Evolutionary conservation across 2,113 vertebrate species (phyloP), one percentile per base, ranked within the genome.

Genomic region (Pelvicachromis taeniatus): DNA sequence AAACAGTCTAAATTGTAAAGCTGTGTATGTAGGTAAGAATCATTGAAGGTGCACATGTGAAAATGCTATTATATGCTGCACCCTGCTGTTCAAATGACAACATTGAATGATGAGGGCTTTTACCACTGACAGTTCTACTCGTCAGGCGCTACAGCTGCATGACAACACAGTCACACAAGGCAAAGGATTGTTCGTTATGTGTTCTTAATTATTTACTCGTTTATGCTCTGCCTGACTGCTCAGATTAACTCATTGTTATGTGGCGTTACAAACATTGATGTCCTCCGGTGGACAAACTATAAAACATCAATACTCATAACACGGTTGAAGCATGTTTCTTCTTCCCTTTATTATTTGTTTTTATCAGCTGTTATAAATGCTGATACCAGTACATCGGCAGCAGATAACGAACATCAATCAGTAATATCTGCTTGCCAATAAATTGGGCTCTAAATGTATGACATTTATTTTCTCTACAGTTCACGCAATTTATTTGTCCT

Each of bases 11-110:
- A 50, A 50, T 4, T 52, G 17, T 19, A 52, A 7, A 50, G 14
- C 16, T 17, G 14, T 7, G 23, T 17, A 6, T 13, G 7, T 73
- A 48, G 26, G 56, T 23, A 31, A n/a, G 23, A 59, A 38, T 55
- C 48, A n/a, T 5, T 26, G 54, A 77, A 11, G 1, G 33, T 5
- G 6, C 23, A 53, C 21, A 31, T 17, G 6, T 42, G 19, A 19
- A 29, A 19, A 56, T 8, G 35, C 10, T 78, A 58, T 59, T 61
- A 80, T 59, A 19, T 89, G 81, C 90, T 91, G 88, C 91, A 4
- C 89, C 86, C 91, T 94, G 83, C 89, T 94, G 92, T 84, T 91
- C 45, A 61, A 55, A 87, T 78, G 12, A 17, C 13, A 58, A 26
- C 50, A 10, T n/a, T 80, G 19, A 48, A 35, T 10, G 50, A 78